Base-by-base conservation (phyloP, 1,140 invertebrate genomes). In the Steinernema feltiae region DNA sequence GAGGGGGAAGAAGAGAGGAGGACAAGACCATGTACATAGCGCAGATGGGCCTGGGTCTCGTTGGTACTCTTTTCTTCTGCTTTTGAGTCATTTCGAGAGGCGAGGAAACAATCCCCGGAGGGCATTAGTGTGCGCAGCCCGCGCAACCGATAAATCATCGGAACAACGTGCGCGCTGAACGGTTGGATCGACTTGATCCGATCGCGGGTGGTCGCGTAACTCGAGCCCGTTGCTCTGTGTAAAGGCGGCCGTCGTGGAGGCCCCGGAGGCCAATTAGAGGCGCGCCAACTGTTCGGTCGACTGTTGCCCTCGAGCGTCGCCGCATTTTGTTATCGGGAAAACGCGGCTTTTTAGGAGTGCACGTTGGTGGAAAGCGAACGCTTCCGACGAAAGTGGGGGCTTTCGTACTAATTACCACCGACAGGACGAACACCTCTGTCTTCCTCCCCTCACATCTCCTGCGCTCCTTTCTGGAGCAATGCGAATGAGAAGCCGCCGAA, bases 111-210 rank as follows among this genome's bases (percentile, higher is more conserved):
- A 63, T 63, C 53, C 53, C 53, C 53, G 3, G 15, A 63, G 53
- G 53, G 53, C 53, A 63, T 63, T 63, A 63, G 53, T 27, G 35
- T 63, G 53, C 53, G 53, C 53, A 21, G 53, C 53, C 53, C 53
- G 53, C 53, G 24, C 53, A 63, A 63, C 53, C 53, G 53, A 63
- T 63, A 63, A 63, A 63, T 63, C 53, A n/a, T 63, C 15, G 35
- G 18, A 41, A 18, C 7, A 41, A 41, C 35, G 35, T 41, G 35
- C 35, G 35, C 35, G 35, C 35, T 41, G 35, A 41, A 41, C n/a
- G n/a, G n/a, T n/a, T n/a, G n/a, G n/a, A n/a, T n/a, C n/a, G n/a
- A n/a, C n/a, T n/a, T n/a, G 41, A 46, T 46, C 41, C 41, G 41
- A 46, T 46, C 41, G 41, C 41, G 41, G n/a, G n/a, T n/a, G n/a